These are phyloP conservation scores for Danio choprae DNA, from an alignment of 2,797 vertebrate genomes.

Conservation along the genomic window DNA sequence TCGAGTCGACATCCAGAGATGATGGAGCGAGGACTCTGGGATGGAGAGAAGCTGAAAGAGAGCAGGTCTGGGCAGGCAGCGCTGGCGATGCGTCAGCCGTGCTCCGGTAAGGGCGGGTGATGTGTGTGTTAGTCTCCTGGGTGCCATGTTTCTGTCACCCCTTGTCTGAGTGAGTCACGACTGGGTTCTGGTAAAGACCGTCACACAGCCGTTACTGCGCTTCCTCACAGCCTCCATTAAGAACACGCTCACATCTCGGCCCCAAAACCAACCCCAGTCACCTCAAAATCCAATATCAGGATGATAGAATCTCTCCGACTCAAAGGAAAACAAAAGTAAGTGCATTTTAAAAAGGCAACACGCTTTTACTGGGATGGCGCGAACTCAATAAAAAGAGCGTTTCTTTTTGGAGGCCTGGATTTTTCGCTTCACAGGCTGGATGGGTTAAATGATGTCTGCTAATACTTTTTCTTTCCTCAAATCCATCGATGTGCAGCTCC, in stretches of 20 bases:
- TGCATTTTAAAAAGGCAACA: conserved; percentile 16
- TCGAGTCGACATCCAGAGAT: background rate
- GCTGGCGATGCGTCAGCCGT: conserved; percentile 46
- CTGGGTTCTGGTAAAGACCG: conserved; percentile 64
- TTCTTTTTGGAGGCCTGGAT: background rate
- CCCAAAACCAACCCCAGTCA: conserved; percentile 43
- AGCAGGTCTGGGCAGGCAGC: conserved; percentile 48
- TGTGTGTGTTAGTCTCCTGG: conserved; percentile 63
- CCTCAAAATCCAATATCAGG: conserved; percentile 34
- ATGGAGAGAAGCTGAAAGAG: conserved; percentile 19
- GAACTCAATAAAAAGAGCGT: conserved; percentile 6
- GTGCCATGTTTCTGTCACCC: conserved; percentile 68
- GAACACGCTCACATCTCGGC: conserved; percentile 51
- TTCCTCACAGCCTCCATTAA: conserved; percentile 62
- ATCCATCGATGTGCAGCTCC: no score
- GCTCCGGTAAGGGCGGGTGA: conserved; percentile 63
- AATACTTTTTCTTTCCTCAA: no score
- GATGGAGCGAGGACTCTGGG: background rate
- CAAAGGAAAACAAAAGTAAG: conserved; percentile 23
- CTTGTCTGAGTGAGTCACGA: conserved; percentile 66
- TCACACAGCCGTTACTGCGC: conserved; percentile 57
- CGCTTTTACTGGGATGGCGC: conserved; percentile 12
- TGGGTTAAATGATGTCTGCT: background rate
- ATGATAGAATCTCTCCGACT: conserved; percentile 5
- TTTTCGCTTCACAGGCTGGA: background rate